phyloP scores from a whole-genome alignment of 2,888 invertebrate genomes.

The Brachycybe producta region DNA sequence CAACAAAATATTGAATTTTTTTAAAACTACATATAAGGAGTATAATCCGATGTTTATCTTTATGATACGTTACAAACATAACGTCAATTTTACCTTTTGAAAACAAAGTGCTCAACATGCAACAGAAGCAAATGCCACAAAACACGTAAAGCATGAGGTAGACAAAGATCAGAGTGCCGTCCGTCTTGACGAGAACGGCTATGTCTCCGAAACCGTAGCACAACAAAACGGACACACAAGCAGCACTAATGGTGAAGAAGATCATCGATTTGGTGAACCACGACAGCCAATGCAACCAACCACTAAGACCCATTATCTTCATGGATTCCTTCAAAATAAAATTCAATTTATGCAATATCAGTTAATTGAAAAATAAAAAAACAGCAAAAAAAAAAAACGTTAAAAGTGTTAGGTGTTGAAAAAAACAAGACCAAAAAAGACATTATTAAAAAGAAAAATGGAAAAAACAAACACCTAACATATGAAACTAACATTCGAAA shows the following conservation, averaged over 20 bases:
- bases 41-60: too few species aligned
- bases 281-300: slow-evolving; percentile 72
- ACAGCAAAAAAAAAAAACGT: too few species aligned
- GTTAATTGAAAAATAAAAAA: too few species aligned
- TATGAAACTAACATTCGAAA: too few species aligned
- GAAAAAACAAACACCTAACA: too few species aligned
- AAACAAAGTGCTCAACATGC: slow-evolving; percentile 66
- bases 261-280: slow-evolving; percentile 70
- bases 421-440: too few species aligned
- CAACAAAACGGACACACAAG: slow-evolving; percentile 35
- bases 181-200: slow-evolving; percentile 55
- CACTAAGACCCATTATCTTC: slow-evolving; percentile 79
- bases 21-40: too few species aligned
- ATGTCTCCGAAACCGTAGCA: slow-evolving; percentile 27
- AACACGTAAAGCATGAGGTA: slow-evolving; percentile 57
- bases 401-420: too few species aligned
- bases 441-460: slow-evolving; percentile 9
- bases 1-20: too few species aligned
- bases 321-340: slow-evolving; percentile 60
- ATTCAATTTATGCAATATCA: too few species aligned
- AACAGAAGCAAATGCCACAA: slow-evolving; percentile 59
- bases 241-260: slow-evolving; percentile 48
- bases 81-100: slow-evolving; percentile 49
- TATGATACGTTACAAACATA: too few species aligned
- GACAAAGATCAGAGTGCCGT: slow-evolving; percentile 52